Percentiles rank a stretch among this genome's conserved stretches.
Evolutionary conservation across 2,113 vertebrate genomes (phyloP).

Genomic region (Zapornia atra): DNA sequence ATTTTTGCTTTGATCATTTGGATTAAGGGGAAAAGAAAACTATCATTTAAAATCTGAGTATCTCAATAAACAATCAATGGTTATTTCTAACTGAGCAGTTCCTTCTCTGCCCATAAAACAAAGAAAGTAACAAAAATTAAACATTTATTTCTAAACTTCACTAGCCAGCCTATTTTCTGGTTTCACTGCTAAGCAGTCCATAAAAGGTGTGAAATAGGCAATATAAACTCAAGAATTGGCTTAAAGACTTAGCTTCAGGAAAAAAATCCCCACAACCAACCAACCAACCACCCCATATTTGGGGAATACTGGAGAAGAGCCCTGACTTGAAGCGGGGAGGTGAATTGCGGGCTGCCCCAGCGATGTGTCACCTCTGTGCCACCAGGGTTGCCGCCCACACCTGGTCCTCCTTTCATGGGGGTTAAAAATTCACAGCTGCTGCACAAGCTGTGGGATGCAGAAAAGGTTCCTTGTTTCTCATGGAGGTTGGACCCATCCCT

Average conservation of each 20-base stretch:
- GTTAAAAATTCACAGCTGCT: neutral
- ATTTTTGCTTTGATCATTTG: conserved; percentile 40
- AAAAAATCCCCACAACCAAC: neutral
- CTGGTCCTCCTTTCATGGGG: accelerated
- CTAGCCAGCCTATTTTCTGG: neutral
- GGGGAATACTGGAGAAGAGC: neutral
- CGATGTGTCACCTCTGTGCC: neutral
- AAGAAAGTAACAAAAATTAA: neutral
- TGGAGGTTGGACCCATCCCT: neutral
- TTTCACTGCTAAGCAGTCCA: neutral
- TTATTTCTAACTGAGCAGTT: neutral
- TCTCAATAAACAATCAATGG: neutral
- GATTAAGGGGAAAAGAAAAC: neutral
- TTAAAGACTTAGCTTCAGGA: neutral
- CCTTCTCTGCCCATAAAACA: neutral
- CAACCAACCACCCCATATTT: neutral
- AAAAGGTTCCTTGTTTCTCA: neutral
- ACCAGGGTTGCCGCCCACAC: neutral
- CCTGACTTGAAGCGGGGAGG: neutral
- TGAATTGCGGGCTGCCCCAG: neutral
- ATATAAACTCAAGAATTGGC: neutral
- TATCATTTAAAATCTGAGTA: neutral
- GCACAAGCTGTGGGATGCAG: neutral
- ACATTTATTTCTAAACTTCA: neutral
- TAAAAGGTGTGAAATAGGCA: neutral